A percentile compares a stretch with the other conserved stretches of the same genome.
phyloP scores from a whole-genome alignment of 2,888 invertebrate species.

The Laothoe populi region DNA sequence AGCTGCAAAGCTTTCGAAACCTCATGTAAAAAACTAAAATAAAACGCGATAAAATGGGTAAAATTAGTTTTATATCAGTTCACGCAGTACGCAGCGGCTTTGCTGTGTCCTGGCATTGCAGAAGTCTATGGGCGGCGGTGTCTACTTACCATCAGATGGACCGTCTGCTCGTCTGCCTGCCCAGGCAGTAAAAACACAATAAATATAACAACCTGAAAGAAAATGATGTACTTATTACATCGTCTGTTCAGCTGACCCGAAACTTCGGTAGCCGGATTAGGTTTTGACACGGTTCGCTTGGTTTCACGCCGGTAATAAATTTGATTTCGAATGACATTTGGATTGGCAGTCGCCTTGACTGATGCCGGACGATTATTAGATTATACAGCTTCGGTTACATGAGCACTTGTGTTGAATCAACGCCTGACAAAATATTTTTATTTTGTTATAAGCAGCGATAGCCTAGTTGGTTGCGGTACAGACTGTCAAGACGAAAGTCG shows the following conservation, averaged over 20 bases:
- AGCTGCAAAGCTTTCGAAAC: too few relatives aligned
- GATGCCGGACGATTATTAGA: conserved; percentile 21
- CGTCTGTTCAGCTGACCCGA: conserved; percentile 33
- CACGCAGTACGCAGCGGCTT: too few relatives aligned
- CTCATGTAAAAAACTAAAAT: too few relatives aligned
- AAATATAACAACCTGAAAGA: background rate
- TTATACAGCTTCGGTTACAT: conserved; percentile 18
- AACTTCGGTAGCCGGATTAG: conserved; percentile 42
- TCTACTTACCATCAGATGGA: too few relatives aligned
- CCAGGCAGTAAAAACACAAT: background rate
- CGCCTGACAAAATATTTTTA: background rate
- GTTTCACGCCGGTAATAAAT: conserved; percentile 45
- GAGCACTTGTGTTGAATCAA: background rate
- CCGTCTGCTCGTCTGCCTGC: too few relatives aligned
- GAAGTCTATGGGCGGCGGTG: too few relatives aligned
- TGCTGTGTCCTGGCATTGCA: too few relatives aligned
- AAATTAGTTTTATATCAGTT: too few relatives aligned
- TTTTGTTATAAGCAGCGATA: background rate
- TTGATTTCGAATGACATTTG: conserved; percentile 27
- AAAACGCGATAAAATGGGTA: too few relatives aligned
- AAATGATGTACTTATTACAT: background rate
- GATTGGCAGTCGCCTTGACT: conserved; percentile 15
- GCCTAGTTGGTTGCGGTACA: too few relatives aligned
- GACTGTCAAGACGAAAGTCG: too few relatives aligned
- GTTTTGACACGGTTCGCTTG: conserved; percentile 50